These are phyloP conservation scores for Myocastor coypus DNA, from an alignment of 2,113 vertebrate species.

Conservation along the genomic window DNA sequence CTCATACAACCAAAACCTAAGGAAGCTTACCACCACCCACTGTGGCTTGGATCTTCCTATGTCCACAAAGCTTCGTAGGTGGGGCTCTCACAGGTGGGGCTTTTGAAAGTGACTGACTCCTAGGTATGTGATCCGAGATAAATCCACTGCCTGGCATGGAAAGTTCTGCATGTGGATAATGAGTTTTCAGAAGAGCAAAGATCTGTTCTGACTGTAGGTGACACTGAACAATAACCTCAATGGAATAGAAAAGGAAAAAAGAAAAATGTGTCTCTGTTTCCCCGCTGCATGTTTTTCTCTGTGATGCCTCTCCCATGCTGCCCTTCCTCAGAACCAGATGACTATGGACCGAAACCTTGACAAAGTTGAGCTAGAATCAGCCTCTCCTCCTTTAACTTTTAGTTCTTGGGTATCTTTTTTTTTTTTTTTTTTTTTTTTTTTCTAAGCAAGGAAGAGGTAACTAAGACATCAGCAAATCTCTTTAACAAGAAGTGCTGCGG, in stretches of 20 bases:
- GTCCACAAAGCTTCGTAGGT: neutral
- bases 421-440: neutral
- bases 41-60: neutral
- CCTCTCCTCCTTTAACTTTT: neutral
- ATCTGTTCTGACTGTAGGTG: neutral
- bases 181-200: neutral
- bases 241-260: neutral
- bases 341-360: neutral
- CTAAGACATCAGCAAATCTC: neutral
- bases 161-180: neutral
- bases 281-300: neutral
- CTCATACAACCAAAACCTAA: neutral
- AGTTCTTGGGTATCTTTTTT: neutral
- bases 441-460: neutral
- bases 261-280: neutral
- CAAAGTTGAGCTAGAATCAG: neutral
- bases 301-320: neutral
- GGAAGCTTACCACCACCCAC: no score
- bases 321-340: neutral
- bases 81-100: neutral
- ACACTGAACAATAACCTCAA: neutral
- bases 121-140: neutral
- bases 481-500: neutral
- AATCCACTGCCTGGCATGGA: neutral
- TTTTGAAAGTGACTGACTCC: neutral